A percentile compares a stretch with the other conserved stretches of the same genome.
These are phyloP conservation scores for Theonella swinhoei DNA, from an alignment of 37 sponge, comb jelly and placozoan genomes.

Conservation along the genomic window DNA sequence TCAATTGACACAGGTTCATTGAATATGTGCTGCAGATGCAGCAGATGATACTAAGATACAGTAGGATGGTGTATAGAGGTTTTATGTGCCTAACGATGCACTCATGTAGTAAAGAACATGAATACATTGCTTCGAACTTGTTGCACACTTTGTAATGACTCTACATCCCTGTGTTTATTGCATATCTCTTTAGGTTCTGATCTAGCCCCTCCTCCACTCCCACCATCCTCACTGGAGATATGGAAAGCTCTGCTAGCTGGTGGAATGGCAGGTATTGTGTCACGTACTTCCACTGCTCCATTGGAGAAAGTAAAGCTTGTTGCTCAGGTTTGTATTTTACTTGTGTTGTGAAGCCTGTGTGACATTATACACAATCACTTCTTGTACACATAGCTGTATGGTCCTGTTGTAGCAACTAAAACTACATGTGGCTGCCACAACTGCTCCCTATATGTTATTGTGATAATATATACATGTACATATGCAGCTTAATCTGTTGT, in stretches of 20 bases:
- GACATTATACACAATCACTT: too few relatives aligned
- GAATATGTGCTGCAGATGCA: not conserved
- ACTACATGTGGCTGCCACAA: too few relatives aligned
- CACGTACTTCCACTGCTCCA: conserved; percentile 75
- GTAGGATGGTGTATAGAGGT: not conserved
- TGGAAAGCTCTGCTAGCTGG: conserved; percentile 70
- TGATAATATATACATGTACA: too few relatives aligned
- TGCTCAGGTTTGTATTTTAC: conserved; percentile 40
- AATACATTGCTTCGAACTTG: too few relatives aligned
- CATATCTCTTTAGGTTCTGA: conserved; percentile 52
- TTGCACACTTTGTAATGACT: not conserved
- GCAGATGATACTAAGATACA: not conserved
- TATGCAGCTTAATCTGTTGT: not conserved
- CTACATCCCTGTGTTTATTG: not conserved
- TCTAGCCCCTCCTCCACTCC: conserved; percentile 62
- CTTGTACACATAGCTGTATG: too few relatives aligned
- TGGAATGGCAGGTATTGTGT: conserved; percentile 71
- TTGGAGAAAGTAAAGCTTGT: conserved; percentile 70
- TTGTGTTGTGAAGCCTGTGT: too few relatives aligned
- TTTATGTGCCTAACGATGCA: not conserved
- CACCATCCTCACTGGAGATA: conserved; percentile 49
- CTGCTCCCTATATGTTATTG: too few relatives aligned
- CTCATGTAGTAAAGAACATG: too few relatives aligned
- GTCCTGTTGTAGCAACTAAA: too few relatives aligned
- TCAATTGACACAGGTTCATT: conserved; percentile 53